Base-by-base conservation (phyloP, 1,140 invertebrate species). In the Rhagoletis zephyria region DNA sequence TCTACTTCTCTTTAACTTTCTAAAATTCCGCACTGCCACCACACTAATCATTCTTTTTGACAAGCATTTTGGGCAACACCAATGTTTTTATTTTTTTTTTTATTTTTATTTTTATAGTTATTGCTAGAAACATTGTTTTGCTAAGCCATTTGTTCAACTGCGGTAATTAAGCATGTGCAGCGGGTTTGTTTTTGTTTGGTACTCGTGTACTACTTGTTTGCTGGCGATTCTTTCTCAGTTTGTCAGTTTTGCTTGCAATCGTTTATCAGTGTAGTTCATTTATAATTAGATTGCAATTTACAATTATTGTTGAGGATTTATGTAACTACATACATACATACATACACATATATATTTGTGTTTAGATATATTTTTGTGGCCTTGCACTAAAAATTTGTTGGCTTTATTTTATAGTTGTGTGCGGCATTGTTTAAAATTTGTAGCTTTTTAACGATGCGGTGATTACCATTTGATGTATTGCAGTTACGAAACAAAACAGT, bases 271-370 rank as follows among this genome's bases (percentile, higher is more conserved):
- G 74, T 81, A 81, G n/a, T 81, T 81, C 48, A 56, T 81, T 81
- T 81, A 56, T 81, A 81, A 81, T 56, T 81, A 81, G 48, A 81
- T 81, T 81, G 74, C 74, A 81, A 81, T 59, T 81, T 81, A 81
- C 74, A 81, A 81, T 81, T 81, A 81, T 56, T 56, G 74, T 81
- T 81, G 1, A 56, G 48, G 45, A 81, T 51, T 56, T 81, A 59
- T 81, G 16, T 3, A 9, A 3, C 14, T 51, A 19, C 40, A 40
- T 48, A 12, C 14, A 42, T 12, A 30, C 10, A 12, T 74, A 1
- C 48, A 14, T 48, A 30, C 16, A 16, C 30, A 10, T 51, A 6
- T 74, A 30, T 42, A 74, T 48, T 6, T 67, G 64, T 81, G 74
- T 56, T 45, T 45, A 16, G 48, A 12, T 19, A 59, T 81, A 10